phyloP scores from a whole-genome alignment of 1,140 invertebrate species.

The Pseudachorutes palmiensis region DNA sequence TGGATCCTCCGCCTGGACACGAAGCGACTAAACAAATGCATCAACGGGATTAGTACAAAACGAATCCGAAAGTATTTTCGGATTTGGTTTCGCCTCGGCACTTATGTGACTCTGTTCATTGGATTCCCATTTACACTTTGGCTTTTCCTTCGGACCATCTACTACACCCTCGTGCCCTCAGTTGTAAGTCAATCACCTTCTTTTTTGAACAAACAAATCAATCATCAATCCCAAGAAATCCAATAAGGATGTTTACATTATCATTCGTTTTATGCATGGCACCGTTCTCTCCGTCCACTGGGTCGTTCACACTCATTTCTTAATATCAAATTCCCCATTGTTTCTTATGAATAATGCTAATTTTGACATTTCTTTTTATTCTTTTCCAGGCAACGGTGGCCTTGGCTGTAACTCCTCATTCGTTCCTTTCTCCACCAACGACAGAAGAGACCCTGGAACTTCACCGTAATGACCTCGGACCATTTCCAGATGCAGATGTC shows the following conservation, averaged over 20 bases:
- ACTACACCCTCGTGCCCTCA: slow-evolving; percentile 25
- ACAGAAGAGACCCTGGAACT: slow-evolving; percentile 26
- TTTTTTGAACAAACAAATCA: too few species aligned
- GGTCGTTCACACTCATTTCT: too few species aligned
- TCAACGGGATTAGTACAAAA: slow-evolving; percentile 28
- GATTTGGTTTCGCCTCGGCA: slow-evolving; percentile 36
- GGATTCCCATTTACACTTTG: slow-evolving; percentile 36
- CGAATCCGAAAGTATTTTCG: slow-evolving; percentile 30
- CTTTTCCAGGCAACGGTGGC: slow-evolving; percentile 22
- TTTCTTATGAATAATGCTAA: too few species aligned
- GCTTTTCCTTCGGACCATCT: slow-evolving; percentile 35
- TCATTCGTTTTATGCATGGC: too few species aligned
- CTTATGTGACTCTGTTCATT: slow-evolving; percentile 31
- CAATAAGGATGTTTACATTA: too few species aligned
- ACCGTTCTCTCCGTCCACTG: too few species aligned
- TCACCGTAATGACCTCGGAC: slow-evolving; percentile 26
- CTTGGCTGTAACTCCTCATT: slow-evolving; percentile 24
- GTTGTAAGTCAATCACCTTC: slow-evolving; percentile 34
- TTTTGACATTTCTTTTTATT: too few species aligned
- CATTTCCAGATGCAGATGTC: slow-evolving; percentile 35
- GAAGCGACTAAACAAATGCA: slow-evolving; percentile 26
- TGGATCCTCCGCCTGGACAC: slow-evolving; percentile 35
- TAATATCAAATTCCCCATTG: slow-evolving; percentile 11
- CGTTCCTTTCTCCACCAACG: slow-evolving; percentile 12
- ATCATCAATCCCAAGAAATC: too few species aligned